Evolutionary conservation across 1,140 invertebrate genomes (phyloP).

Genomic region (Atta texana): DNA sequence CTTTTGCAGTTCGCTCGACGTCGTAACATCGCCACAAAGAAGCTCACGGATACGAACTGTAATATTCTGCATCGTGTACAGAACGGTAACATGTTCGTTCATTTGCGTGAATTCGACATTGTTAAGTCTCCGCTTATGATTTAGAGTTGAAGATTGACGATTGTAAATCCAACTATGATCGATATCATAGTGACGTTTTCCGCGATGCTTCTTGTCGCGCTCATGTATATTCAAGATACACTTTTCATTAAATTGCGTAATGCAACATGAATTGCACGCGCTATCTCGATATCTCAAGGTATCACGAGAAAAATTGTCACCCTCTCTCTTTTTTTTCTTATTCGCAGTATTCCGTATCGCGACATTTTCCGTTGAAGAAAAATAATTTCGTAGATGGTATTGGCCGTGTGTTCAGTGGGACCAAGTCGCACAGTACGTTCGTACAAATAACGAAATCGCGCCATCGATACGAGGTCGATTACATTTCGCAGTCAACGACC

Average conservation of each 20-base stretch:
- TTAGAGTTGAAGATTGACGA: constrained; percentile 35
- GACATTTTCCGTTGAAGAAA: constrained; percentile 14
- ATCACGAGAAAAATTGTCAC: background rate
- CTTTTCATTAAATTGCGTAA: constrained; percentile 50
- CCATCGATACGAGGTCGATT: constrained; percentile 1
- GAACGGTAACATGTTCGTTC: constrained; percentile 21
- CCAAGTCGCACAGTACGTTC: background rate
- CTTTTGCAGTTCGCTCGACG: constrained; percentile 22
- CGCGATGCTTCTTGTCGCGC: background rate
- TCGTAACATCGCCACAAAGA: constrained; percentile 28
- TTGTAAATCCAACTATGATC: constrained; percentile 8
- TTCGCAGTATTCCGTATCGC: background rate
- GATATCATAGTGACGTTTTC: background rate
- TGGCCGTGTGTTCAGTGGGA: background rate
- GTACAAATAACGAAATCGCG: constrained; percentile 20
- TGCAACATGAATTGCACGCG: constrained; percentile 15
- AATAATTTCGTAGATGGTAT: constrained; percentile 37
- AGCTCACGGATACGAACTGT: constrained; percentile 5
- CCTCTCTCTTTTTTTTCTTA: no score
- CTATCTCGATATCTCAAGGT: background rate
- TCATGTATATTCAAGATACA: constrained; percentile 20
- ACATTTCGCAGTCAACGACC: constrained; percentile 11
- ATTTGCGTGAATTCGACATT: background rate
- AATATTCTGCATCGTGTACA: constrained; percentile 15
- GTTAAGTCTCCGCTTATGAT: constrained; percentile 36